phyloP scores from a whole-genome alignment of 2,113 vertebrate genomes.

The Oceanites oceanicus region DNA sequence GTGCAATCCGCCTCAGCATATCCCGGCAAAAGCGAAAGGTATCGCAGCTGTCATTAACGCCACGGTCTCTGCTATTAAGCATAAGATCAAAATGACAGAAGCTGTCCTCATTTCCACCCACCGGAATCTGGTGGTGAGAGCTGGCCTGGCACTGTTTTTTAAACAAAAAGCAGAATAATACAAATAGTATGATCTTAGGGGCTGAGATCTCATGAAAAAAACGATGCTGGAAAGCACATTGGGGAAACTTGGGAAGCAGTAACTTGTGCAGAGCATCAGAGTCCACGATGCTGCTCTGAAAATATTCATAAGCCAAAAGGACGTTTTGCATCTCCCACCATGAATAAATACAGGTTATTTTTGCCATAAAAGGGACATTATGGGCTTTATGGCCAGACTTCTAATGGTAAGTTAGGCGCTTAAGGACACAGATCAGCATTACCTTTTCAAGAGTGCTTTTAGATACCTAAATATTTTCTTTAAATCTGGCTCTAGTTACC shows the following conservation, averaged over 20 bases:
- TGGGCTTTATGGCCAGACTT: not conserved
- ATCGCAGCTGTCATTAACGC: not conserved
- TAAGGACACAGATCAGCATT: not conserved
- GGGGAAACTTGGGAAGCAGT: not conserved
- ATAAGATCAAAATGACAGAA: not conserved
- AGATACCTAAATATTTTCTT: not conserved
- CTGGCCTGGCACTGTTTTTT: not conserved
- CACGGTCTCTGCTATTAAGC: accelerated
- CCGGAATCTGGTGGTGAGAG: not conserved
- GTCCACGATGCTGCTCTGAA: not conserved
- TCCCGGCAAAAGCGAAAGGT: not conserved
- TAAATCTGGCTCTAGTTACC: not conserved
- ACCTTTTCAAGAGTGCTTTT: accelerated
- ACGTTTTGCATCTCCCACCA: accelerated
- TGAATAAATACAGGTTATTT: not conserved
- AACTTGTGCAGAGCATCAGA: not conserved
- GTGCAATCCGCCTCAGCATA: not conserved
- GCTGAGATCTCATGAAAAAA: not conserved
- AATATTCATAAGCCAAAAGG: not conserved
- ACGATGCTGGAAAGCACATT: not conserved
- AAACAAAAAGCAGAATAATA: not conserved
- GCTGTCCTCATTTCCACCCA: not conserved
- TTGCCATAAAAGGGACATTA: not conserved
- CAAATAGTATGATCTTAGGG: not conserved
- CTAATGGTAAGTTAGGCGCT: not conserved